Evolutionary conservation across 2,113 vertebrate species (phyloP).

Genomic region (Crotalus viridis): DNA sequence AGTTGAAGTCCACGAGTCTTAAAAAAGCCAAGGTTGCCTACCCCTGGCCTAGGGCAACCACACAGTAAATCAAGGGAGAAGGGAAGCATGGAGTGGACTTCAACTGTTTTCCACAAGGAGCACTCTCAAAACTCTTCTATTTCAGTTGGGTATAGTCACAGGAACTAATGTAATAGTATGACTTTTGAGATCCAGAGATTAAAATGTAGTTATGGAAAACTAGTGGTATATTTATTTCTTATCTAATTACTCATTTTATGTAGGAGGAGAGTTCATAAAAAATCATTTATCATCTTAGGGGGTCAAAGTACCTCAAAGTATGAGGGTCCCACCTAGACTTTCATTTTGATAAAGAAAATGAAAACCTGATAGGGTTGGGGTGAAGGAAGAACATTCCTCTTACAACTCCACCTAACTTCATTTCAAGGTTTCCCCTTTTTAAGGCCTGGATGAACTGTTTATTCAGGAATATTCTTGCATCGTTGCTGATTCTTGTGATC

Average conservation of each 20-base stretch:
- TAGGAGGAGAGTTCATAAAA: neutral
- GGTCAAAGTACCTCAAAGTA: neutral
- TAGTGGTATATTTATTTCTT: neutral
- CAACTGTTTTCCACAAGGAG: neutral
- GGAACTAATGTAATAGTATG: neutral
- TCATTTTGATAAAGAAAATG: slow-evolving; percentile 47
- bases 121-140: neutral
- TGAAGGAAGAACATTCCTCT: neutral
- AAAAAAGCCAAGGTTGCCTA: too few relatives aligned
- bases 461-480: slow-evolving; percentile 42
- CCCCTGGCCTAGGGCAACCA: neutral
- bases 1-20: too few relatives aligned
- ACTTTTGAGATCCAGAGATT: neutral
- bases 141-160: neutral
- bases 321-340: neutral
- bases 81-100: neutral
- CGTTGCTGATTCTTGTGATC: slow-evolving; percentile 28
- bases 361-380: slow-evolving; percentile 25
- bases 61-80: neutral
- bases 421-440: slow-evolving; percentile 42
- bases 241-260: neutral
- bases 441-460: slow-evolving; percentile 40
- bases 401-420: slow-evolving; percentile 28
- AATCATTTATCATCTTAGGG: neutral
- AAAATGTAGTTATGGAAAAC: neutral